phyloP scores from a whole-genome alignment of 2,113 vertebrate species.

The Stigmatopora argus region DNA sequence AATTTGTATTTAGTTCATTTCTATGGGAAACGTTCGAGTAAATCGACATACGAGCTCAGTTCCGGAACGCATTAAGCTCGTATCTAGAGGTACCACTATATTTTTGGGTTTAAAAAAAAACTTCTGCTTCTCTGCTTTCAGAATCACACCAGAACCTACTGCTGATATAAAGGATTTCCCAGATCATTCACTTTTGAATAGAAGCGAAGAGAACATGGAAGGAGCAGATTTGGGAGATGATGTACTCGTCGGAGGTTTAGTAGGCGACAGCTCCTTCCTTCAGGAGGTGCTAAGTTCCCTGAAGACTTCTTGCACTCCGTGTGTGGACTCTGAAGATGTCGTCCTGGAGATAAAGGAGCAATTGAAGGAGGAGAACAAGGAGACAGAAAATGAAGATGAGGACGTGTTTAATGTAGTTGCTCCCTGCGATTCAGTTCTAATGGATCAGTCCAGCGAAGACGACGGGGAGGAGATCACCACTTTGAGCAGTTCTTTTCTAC shows the following conservation, averaged over 20 bases:
- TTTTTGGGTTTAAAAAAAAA: background rate
- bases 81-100: no score
- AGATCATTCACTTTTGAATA: conserved; percentile 16
- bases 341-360: conserved; percentile 29
- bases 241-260: background rate
- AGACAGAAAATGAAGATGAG: conserved; percentile 19
- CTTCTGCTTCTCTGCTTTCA: conserved; percentile 13
- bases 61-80: no score
- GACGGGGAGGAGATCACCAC: conserved; percentile 5
- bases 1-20: no score
- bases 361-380: conserved; percentile 12
- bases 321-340: conserved; percentile 29
- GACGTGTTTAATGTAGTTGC: conserved; percentile 6
- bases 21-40: no score
- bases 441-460: background rate
- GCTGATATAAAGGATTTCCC: conserved; percentile 23
- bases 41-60: no score
- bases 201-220: conserved; percentile 5
- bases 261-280: conserved; percentile 60
- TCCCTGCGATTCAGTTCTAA: background rate
- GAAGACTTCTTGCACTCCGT: conserved; percentile 44
- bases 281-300: conserved; percentile 70
- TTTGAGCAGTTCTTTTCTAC: no score
- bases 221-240: conserved; percentile 23
- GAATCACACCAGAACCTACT: conserved; percentile 49